Percentiles rank a stretch among this genome's conserved stretches.
phyloP scores from a whole-genome alignment of 2,113 vertebrate genomes.

The Syngnathoides biaculeatus region DNA sequence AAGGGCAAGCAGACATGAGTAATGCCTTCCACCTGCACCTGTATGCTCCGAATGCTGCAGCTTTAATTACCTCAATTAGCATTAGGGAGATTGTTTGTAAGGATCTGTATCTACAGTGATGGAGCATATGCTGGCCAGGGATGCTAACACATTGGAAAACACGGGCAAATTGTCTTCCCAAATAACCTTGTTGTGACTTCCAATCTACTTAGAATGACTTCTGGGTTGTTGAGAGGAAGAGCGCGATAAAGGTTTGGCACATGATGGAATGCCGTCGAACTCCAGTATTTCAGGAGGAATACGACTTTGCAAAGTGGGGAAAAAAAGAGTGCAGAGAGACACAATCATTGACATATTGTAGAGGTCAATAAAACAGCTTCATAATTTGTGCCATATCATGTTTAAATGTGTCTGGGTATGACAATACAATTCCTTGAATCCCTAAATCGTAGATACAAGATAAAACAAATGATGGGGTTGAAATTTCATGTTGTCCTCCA shows the following conservation, averaged over 20 bases:
- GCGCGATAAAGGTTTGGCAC: slow-evolving; percentile 53
- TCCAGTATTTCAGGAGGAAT: slow-evolving; percentile 28
- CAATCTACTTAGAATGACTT: slow-evolving; percentile 57
- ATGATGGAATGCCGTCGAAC: slow-evolving; percentile 54
- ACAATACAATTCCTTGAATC: no score
- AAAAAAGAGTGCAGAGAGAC: slow-evolving; percentile 1
- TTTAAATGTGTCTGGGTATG: no score
- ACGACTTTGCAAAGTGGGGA: slow-evolving; percentile 29
- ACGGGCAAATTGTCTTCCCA: slow-evolving; percentile 66
- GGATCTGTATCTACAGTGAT: slow-evolving; percentile 71
- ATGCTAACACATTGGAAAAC: slow-evolving; percentile 64
- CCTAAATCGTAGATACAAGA: slow-evolving; percentile 37
- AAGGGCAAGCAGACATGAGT: slow-evolving; percentile 74
- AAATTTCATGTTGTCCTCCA: slow-evolving; percentile 25
- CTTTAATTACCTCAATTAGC: slow-evolving; percentile 79
- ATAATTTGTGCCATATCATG: neutral
- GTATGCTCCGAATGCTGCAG: slow-evolving; percentile 70
- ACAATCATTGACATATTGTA: slow-evolving; percentile 47
- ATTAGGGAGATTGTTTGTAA: slow-evolving; percentile 75
- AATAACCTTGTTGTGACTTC: slow-evolving; percentile 65
- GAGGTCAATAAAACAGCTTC: slow-evolving; percentile 40
- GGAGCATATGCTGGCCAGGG: slow-evolving; percentile 64
- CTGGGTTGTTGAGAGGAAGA: slow-evolving; percentile 42
- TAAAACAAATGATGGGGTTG: slow-evolving; percentile 37
- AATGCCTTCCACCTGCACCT: slow-evolving; percentile 74